Percentiles rank a stretch among this genome's conserved stretches.
Evolutionary conservation across 2,888 invertebrate genomes (phyloP).

Genomic region (Diadromus collaris): DNA sequence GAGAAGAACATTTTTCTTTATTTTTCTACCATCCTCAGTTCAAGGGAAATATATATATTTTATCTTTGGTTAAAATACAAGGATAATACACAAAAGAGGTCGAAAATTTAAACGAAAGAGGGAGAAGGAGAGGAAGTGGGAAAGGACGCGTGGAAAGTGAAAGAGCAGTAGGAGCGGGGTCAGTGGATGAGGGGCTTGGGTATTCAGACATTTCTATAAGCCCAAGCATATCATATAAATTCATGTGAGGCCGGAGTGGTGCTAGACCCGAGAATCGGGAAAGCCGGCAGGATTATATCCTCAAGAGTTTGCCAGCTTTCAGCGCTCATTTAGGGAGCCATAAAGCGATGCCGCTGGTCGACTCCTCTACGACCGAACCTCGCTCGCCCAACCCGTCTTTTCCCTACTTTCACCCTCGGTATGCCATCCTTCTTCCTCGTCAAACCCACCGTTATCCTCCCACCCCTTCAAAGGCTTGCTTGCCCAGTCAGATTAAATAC

Average conservation of each 20-base stretch:
- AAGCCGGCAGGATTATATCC: conserved; percentile 75
- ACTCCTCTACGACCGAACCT: conserved; percentile 45
- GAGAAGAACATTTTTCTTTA: not conserved
- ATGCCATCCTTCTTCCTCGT: conserved; percentile 12
- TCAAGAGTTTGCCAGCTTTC: conserved; percentile 77
- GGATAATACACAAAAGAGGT: conserved; percentile 2
- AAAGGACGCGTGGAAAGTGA: conserved; percentile 4
- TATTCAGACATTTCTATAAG: conserved; percentile 59
- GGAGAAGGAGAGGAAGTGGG: not conserved
- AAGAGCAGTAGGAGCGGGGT: conserved; percentile 47
- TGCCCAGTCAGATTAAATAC: conserved; percentile 49
- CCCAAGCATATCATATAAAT: conserved; percentile 67
- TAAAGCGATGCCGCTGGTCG: conserved; percentile 64
- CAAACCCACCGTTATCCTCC: conserved; percentile 29
- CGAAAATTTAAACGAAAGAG: not conserved
- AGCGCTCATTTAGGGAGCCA: conserved; percentile 74
- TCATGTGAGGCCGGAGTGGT: conserved; percentile 65
- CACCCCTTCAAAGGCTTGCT: conserved; percentile 49
- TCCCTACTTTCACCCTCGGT: conserved; percentile 19
- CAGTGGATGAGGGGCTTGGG: conserved; percentile 55
- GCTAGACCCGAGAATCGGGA: conserved; percentile 65
- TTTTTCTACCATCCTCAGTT: not conserved
- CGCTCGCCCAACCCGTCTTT: conserved; percentile 19
- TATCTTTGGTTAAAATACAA: conserved; percentile 15
- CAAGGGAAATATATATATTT: not conserved